These are phyloP conservation scores for Drosophila erecta DNA, from an alignment of 1,140 invertebrate species.

Conservation along the genomic window DNA sequence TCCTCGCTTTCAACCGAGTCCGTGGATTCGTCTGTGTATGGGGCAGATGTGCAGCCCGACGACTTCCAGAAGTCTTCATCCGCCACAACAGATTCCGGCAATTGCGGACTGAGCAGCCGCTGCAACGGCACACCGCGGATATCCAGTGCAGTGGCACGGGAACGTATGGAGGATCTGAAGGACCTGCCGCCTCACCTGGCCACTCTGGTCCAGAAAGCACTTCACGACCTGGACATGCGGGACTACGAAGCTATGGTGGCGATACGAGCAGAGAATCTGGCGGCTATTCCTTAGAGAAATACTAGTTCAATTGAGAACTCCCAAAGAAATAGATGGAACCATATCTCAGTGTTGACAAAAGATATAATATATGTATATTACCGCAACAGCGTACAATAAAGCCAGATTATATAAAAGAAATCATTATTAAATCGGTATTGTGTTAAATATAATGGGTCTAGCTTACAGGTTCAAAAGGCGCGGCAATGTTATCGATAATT, in stretches of 20 bases:
- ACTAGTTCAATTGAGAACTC: conserved; percentile 44
- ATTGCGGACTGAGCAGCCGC: conserved; percentile 46
- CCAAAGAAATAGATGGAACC: conserved; percentile 14
- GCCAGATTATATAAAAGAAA: conserved; percentile 1
- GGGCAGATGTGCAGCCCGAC: conserved; percentile 51
- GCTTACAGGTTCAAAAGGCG: not conserved
- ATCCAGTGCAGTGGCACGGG: conserved; percentile 66
- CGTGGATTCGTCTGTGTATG: conserved; percentile 78
- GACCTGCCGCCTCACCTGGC: conserved; percentile 80
- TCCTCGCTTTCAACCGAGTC: conserved; percentile 77
- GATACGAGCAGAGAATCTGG: conserved; percentile 61
- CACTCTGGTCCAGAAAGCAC: conserved; percentile 72
- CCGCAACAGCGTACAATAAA: conserved; percentile 50
- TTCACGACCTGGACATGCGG: conserved; percentile 75
- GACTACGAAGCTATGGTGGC: conserved; percentile 76
- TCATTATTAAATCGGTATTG: not conserved
- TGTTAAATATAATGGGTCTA: not conserved
- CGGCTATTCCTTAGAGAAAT: conserved; percentile 32
- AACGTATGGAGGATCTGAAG: conserved; percentile 76
- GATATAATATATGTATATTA: conserved; percentile 30
- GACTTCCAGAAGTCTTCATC: conserved; percentile 69
- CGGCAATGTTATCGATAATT: not conserved
- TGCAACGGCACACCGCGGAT: conserved; percentile 57
- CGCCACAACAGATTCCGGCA: conserved; percentile 74
- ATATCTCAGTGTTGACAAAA: conserved; percentile 46